These are phyloP conservation scores for Cancer borealis DNA, from an alignment of 2,888 invertebrate genomes.

Conservation along the genomic window DNA sequence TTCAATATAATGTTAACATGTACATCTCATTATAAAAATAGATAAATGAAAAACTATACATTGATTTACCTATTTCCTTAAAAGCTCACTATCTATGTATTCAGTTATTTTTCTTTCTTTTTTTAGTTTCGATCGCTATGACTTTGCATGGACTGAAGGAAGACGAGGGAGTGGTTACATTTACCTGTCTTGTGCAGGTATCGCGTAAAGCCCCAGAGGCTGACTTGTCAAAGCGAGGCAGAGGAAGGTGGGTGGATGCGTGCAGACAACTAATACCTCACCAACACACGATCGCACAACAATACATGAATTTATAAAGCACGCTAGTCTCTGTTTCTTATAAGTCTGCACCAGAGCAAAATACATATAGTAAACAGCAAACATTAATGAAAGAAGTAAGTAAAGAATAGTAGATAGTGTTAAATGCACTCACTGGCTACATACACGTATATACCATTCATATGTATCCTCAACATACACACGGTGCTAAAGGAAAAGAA, in stretches of 20 bases:
- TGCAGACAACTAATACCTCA: neutral
- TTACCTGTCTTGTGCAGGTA: neutral
- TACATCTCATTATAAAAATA: neutral
- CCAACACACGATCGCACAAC: neutral
- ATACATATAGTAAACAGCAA: too few relatives aligned
- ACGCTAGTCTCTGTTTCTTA: neutral
- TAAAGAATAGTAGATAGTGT: neutral
- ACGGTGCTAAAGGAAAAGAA: neutral
- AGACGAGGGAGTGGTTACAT: neutral
- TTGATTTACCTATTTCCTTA: neutral
- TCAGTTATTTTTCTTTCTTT: neutral
- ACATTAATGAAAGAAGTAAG: too few relatives aligned
- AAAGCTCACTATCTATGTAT: conserved; percentile 15
- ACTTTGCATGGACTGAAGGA: neutral
- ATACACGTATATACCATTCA: too few relatives aligned
- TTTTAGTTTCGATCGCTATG: neutral
- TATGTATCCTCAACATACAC: neutral
- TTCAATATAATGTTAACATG: neutral
- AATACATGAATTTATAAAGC: neutral
- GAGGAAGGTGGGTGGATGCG: neutral
- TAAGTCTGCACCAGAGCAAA: neutral
- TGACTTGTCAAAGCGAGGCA: neutral
- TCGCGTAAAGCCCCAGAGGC: neutral
- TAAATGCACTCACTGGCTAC: too few relatives aligned
- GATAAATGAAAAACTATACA: neutral